These are phyloP conservation scores for Macrobrachium nipponense DNA, from an alignment of 1,140 invertebrate genomes.

Conservation along the genomic window DNA sequence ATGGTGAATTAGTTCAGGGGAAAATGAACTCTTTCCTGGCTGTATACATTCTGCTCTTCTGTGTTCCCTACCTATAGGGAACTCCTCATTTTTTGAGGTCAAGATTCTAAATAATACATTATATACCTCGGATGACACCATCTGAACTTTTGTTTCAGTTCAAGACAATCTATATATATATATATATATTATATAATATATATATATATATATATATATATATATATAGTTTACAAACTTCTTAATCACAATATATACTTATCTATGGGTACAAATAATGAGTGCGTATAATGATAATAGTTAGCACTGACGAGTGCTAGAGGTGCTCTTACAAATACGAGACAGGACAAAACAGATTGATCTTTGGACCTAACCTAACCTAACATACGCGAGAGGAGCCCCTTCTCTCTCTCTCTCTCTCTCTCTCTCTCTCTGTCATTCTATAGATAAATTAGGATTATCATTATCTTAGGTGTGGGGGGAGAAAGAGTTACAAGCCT, in stretches of 20 bases:
- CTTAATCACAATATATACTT: conserved; percentile 6
- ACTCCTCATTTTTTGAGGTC: too few relatives aligned
- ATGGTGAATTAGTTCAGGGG: too few relatives aligned
- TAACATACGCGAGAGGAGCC: too few relatives aligned
- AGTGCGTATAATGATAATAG: background rate
- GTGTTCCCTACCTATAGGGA: too few relatives aligned
- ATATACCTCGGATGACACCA: background rate
- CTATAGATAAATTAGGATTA: too few relatives aligned
- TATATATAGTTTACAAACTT: conserved; percentile 16
- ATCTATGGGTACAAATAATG: conserved; percentile 1
- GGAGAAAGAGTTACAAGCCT: too few relatives aligned
- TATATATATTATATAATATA: conserved; percentile 9
- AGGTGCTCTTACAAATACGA: background rate
- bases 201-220: conserved; percentile 30
- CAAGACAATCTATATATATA: background rate
- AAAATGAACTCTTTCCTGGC: too few relatives aligned
- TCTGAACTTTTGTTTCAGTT: background rate
- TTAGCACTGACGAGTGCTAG: background rate
- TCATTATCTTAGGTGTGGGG: too few relatives aligned
- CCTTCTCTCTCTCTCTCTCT: too few relatives aligned
- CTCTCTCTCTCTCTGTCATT: too few relatives aligned
- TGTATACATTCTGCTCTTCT: too few relatives aligned
- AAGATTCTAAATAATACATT: background rate
- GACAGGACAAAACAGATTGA: background rate
- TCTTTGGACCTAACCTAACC: background rate